Conservation (phyloP, 2,113 vertebrate species). For the Anseranas semipalmata region DNA sequence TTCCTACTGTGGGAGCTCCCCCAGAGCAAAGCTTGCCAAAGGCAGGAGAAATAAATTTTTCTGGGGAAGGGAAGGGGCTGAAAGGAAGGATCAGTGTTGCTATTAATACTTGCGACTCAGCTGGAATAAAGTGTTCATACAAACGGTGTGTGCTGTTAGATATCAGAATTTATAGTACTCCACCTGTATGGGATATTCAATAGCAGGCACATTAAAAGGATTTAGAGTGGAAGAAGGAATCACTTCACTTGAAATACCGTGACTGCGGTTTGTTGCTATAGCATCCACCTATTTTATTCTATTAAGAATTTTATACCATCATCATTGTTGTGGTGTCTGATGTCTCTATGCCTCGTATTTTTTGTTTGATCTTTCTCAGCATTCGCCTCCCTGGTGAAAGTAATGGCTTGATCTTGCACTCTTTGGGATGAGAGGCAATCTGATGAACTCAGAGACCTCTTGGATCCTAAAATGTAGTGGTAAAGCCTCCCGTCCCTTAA, state of each 20-base stretch:
- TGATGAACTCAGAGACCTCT: neutral
- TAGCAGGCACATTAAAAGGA: constrained; percentile 56
- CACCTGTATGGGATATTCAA: constrained; percentile 62
- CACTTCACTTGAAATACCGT: constrained; percentile 50
- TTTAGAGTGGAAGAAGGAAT: constrained; percentile 56
- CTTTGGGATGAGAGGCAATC: neutral
- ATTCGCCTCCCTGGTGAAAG: neutral
- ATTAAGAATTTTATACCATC: constrained; percentile 31
- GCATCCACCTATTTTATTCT: constrained; percentile 46
- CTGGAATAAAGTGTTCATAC: constrained; percentile 53
- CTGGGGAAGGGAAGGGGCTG: neutral
- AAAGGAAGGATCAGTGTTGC: constrained; percentile 38
- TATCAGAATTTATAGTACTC: constrained; percentile 58
- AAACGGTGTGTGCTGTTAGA: constrained; percentile 44
- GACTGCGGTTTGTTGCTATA: neutral
- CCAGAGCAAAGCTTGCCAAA: constrained; percentile 39
- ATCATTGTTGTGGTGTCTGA: neutral
- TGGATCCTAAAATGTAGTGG: neutral
- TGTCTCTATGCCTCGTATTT: constrained; percentile 14
- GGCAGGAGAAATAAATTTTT: constrained; percentile 66
- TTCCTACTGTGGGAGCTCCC: constrained; percentile 24
- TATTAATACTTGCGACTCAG: constrained; percentile 53
- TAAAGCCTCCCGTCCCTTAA: neutral
- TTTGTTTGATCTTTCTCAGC: neutral
- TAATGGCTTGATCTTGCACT: neutral